Base-by-base conservation (phyloP, 2,888 invertebrate genomes). In the Orgyia antiqua region DNA sequence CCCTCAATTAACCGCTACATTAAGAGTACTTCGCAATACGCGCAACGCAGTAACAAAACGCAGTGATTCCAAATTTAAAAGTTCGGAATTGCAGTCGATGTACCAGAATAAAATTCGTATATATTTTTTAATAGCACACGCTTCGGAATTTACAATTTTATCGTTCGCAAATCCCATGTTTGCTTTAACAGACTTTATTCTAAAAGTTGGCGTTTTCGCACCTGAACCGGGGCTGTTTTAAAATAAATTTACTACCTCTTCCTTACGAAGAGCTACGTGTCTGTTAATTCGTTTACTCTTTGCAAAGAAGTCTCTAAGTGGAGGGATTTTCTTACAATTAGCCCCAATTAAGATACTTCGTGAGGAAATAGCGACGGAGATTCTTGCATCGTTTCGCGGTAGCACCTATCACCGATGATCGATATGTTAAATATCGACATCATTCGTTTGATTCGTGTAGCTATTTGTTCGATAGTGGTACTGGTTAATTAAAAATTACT, bases 271-370 rank as follows among this genome's bases (percentile, higher is more conserved):
- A n/a, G 60, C 61, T 65, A 68, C 76, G 73, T 68, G 70, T 72
- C 77, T 72, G 76, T 75, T 82, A 80, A 82, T 82, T 79, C 78
- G 77, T 79, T 83, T 82, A 79, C 75, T 78, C 79, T 77, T 74
- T 67, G 70, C 70, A 52, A 58, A 57, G 59, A 61, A 61, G 55
- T 60, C 63, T 58, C 70, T 82, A 78, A 80, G 78, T 69, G 77
- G 70, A 62, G 58, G 65, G 75, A 73, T 79, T 78, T 78, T 72
- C 82, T 78, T 67, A 65, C 79, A 79, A 82, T 83, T 83, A 80
- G 71, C 73, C 68, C 56, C 76, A 82, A 82, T 84, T 82, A 83
- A 78, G 79, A 75, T 68, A 65, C 74, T 74, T 55, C 62, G 64
- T 54, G 65, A 69, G 65, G 62, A 65, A 73, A 67, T 61, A 58